phyloP scores from a whole-genome alignment of 1,140 invertebrate species.

The Neodiprion lecontei region DNA sequence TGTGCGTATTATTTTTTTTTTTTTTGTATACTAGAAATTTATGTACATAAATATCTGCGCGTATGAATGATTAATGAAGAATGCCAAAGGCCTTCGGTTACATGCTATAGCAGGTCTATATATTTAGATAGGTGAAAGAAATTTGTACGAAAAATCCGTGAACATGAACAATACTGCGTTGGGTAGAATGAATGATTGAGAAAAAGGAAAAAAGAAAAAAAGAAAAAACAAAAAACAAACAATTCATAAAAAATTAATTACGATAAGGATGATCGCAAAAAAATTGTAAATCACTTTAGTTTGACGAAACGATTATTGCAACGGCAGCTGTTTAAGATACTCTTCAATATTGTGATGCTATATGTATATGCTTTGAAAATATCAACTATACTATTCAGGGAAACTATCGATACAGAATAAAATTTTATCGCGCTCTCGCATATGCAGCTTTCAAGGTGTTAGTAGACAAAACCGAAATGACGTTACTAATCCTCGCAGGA shows the following conservation, averaged over 20 bases:
- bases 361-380: background rate
- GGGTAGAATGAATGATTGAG: background rate
- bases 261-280: background rate
- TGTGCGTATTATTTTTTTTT: too few relatives aligned
- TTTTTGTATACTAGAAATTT: background rate
- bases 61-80: background rate
- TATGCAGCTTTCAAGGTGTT: too few relatives aligned
- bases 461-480: too few relatives aligned
- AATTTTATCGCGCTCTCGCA: background rate
- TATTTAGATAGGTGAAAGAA: background rate
- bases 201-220: background rate
- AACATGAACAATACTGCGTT: too few relatives aligned
- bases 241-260: too few relatives aligned
- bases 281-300: background rate
- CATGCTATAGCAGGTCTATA: constrained; percentile 13
- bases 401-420: background rate
- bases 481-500: too few relatives aligned
- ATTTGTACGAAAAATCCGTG: background rate
- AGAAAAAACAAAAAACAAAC: background rate
- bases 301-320: too few relatives aligned
- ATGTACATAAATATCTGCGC: background rate
- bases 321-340: background rate
- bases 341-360: background rate
- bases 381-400: background rate
- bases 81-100: background rate